Evolutionary conservation across 2,888 invertebrate genomes (phyloP), one percentile per base, ranked within the genome.

Genomic region (Lasioglossum pauxillum): DNA sequence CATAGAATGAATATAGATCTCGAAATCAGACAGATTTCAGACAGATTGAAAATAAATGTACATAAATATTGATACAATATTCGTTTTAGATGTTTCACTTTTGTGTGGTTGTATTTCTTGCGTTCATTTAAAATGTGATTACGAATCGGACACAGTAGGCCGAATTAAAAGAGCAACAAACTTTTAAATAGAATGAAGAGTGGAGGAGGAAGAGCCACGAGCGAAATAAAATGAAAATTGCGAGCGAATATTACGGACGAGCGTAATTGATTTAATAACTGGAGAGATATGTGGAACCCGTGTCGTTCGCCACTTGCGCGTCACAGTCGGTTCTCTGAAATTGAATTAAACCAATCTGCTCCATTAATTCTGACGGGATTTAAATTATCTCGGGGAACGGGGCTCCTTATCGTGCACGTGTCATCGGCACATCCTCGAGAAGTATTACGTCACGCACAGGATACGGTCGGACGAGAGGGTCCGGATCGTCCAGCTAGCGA

Each of bases 401-500:
- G 35, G 67, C 38, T 38, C 69, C 69, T 35, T 69, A 38, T 35
- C 69, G 38, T 23, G 67, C 85, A 84, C 81, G 84, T 77, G 80
- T 75, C 75, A 27, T 41, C 60, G n/a, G 14, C 46, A 31, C 35
- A 27, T 84, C 74, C 75, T 27, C 71, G 77, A 67, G 16, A 75
- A 78, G 79, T 53, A 64, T 83, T 83, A 88, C 87, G 79, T 76
- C 78, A 77, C 69, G 85, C 83, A 75, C 82, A 78, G 89, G 86
- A 82, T 77, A 67, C 41, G 46, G 53, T 49, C 41, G 10, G 72
- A 74, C 80, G 83, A 75, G 76, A 78, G 67, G 77, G 72, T 8
- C 23, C 69, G 69, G 87, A 89, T 88, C 86, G 79, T 87, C 86
- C 88, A 79, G 79, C 90, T 85, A 83, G 82, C 83, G 53, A 89